Evolutionary conservation across 2,113 vertebrate species (phyloP).

Genomic region (Charadrius vociferus): DNA sequence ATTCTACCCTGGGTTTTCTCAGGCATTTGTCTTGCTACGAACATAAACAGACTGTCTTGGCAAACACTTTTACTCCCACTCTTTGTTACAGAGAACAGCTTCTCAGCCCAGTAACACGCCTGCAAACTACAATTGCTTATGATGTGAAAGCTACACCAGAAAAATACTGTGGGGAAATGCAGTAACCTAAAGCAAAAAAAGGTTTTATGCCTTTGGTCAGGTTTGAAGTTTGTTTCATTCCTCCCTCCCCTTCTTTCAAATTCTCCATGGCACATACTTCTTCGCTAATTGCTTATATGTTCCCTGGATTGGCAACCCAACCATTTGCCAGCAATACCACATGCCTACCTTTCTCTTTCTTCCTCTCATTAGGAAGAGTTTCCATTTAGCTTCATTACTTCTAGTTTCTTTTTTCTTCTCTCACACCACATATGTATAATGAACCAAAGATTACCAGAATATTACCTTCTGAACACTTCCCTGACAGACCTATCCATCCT

Average conservation of each 20-base stretch:
- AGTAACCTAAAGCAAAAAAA: neutral
- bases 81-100: neutral
- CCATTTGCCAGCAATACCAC: neutral
- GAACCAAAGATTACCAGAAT: neutral
- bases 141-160: neutral
- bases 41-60: neutral
- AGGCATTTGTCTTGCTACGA: neutral
- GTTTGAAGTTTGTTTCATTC: neutral
- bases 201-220: neutral
- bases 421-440: neutral
- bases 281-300: neutral
- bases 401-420: neutral
- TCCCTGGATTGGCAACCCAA: neutral
- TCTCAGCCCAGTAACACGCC: neutral
- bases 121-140: neutral
- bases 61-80: neutral
- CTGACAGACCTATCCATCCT: neutral
- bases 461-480: neutral
- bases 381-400: neutral
- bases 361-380: neutral
- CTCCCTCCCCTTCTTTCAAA: neutral
- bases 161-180: neutral
- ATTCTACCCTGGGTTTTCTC: neutral
- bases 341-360: neutral
- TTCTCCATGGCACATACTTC: neutral